A percentile compares a stretch with the other conserved stretches of the same genome.
These are phyloP conservation scores for Hypothenemus hampei DNA, from an alignment of 1,140 invertebrate genomes.

Conservation along the genomic window DNA sequence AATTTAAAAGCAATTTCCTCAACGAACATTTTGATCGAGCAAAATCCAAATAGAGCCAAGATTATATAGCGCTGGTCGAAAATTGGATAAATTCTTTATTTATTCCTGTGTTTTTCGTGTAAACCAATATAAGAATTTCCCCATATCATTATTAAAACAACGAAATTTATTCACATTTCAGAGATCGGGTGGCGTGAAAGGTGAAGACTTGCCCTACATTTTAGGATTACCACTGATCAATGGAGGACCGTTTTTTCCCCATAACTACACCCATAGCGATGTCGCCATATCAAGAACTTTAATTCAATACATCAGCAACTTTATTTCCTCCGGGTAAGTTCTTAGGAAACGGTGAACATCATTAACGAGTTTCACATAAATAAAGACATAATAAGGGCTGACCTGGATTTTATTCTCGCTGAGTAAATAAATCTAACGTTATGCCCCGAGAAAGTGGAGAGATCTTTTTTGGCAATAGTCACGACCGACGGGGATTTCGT, in stretches of 20 bases:
- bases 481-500: constrained; percentile 4
- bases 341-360: neutral
- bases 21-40: neutral
- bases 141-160: too few species aligned
- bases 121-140: too few species aligned
- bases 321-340: constrained; percentile 73
- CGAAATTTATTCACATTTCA: constrained; percentile 45
- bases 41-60: neutral
- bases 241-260: constrained; percentile 54
- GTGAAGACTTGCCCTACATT: constrained; percentile 93
- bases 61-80: neutral
- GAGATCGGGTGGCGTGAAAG: constrained; percentile 74
- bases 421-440: constrained; percentile 10
- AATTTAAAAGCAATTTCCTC: constrained; percentile 1
- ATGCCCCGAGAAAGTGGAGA: constrained; percentile 5
- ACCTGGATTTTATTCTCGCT: constrained; percentile 7
- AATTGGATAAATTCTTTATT: constrained; percentile 5
- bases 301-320: constrained; percentile 79
- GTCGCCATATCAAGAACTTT: constrained; percentile 67
- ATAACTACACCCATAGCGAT: constrained; percentile 69
- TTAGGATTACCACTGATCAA: constrained; percentile 82
- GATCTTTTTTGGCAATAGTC: neutral
- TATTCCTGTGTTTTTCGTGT: neutral
- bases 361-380: too few species aligned
- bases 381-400: neutral